phyloP scores from a whole-genome alignment of 2,113 vertebrate species.

The Gymnarchus niloticus region DNA sequence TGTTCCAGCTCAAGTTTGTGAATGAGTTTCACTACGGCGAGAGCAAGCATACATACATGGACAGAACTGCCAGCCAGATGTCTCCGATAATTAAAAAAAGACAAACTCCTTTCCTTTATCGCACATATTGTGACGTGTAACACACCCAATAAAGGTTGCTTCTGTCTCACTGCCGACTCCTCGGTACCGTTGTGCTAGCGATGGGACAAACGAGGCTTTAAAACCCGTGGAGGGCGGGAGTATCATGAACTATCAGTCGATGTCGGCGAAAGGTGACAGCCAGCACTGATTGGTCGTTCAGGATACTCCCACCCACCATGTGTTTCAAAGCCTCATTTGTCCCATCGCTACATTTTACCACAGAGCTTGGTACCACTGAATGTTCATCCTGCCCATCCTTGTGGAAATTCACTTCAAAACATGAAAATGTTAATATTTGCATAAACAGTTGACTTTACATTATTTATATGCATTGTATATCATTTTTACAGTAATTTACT shows the following conservation, averaged over 20 bases:
- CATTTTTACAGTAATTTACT: conserved; percentile 44
- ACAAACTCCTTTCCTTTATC: neutral
- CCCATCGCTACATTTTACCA: no score
- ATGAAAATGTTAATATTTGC: conserved; percentile 50
- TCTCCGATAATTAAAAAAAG: neutral
- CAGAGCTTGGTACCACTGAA: no score
- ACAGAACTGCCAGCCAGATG: neutral
- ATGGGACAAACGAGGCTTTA: no score
- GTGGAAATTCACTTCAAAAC: neutral
- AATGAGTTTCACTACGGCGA: neutral
- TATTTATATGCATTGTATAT: conserved; percentile 53
- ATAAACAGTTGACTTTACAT: conserved; percentile 52
- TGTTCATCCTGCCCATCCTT: neutral
- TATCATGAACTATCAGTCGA: no score
- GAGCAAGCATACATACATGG: neutral
- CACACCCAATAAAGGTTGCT: neutral
- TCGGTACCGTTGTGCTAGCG: neutral
- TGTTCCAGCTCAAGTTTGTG: neutral
- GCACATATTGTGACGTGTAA: neutral
- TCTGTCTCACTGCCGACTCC: neutral
- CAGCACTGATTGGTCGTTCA: no score
- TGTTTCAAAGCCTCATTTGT: no score
- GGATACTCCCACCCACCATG: no score
- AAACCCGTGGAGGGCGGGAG: no score
- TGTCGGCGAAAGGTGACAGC: no score